Evolutionary conservation across 1,140 invertebrate genomes (phyloP), one percentile per base, ranked within the genome.

Genomic region (Drosophila hydei): DNA sequence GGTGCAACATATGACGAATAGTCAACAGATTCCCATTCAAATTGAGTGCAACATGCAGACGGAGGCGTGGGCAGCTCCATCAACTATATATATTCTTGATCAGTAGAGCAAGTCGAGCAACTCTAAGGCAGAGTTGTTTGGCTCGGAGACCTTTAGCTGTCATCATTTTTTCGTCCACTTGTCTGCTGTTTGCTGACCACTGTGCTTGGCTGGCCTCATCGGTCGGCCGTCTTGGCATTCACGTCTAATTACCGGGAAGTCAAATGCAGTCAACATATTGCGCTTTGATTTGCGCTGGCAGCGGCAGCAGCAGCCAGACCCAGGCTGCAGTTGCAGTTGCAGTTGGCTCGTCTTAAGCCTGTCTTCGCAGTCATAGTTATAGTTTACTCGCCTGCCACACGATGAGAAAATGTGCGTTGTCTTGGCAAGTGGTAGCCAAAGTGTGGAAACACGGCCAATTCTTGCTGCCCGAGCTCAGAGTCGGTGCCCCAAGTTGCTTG

Each of bases 251-350:
- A 87, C 83, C 83, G 83, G 83, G 83, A 87, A 87, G 83, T 87
- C 83, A 87, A 87, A 87, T 87, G 81, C 80, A 87, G 83, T 87
- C 83, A 87, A 88, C 83, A 87, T 87, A 87, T 88, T 81, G 77
- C 72, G 75, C 75, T 87, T 88, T 87, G 83, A 87, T 87, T 87
- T 87, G 81, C 81, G 65, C 77, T 87, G 81, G 60, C 81, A 87
- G 70, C 70, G 79, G 58, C 72, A 56, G 54, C 38, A 27, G 19
- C 48, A 40, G 8, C 36, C 11, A 42, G 52, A 40, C 30, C n/a
- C 51, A n/a, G 19, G 18, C 19, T 18, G 9, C 7, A 19, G 42
- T 18, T 19, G 16, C 42, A 9, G 18, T 27, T 16, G 23, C 47
- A 27, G 47, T 16, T 25, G 75, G 18, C 47, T 33, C 33, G 14